Conservation (phyloP, 2,113 vertebrate genomes). For the Pardalotus punctatus region DNA sequence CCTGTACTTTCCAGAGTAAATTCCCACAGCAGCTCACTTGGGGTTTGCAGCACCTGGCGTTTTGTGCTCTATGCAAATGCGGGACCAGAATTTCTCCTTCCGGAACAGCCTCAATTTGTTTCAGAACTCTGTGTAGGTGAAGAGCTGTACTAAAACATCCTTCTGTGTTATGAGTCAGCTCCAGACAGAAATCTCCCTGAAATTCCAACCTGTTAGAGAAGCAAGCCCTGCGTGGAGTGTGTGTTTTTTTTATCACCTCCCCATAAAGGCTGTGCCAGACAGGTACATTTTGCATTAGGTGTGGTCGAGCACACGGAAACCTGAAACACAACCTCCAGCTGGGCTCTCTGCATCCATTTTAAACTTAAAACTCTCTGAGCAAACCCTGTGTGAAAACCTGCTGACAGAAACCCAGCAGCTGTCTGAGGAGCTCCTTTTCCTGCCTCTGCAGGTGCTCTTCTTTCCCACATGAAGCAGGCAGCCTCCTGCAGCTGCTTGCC, state of each 20-base stretch:
- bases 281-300: slow-evolving; percentile 4
- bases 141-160: not conserved
- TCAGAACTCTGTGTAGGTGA: slow-evolving; percentile 7
- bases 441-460: not conserved
- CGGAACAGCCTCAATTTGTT: not conserved
- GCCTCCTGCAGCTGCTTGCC: not conserved
- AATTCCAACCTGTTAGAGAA: not conserved
- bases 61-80: slow-evolving; percentile 16
- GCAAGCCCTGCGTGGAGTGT: not conserved
- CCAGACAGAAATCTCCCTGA: slow-evolving; percentile 16
- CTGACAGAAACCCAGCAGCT: not conserved
- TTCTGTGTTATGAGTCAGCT: not conserved
- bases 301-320: slow-evolving; percentile 35
- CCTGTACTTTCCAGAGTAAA: slow-evolving; percentile 48
- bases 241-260: not conserved
- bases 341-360: not conserved
- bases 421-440: not conserved
- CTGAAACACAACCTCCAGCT: slow-evolving; percentile 6
- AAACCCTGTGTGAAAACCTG: not conserved
- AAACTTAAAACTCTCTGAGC: not conserved
- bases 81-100: not conserved
- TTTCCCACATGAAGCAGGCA: not conserved
- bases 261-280: not conserved
- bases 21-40: not conserved
- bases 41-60: not conserved